These are phyloP conservation scores for Neomicropteryx cornuta DNA, from an alignment of 1,140 invertebrate genomes.

Conservation along the genomic window DNA sequence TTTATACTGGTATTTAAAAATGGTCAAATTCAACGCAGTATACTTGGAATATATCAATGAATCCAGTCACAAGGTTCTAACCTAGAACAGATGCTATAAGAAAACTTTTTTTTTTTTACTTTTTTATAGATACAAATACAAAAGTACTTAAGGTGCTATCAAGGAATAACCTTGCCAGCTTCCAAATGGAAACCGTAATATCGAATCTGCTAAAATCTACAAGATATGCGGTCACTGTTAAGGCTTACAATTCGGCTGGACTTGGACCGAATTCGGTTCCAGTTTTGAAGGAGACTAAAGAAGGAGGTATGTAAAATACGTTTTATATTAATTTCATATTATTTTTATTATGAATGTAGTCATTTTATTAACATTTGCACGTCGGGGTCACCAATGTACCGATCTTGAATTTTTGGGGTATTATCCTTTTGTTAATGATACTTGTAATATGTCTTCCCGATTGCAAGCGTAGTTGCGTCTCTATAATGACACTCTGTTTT, in stretches of 20 bases:
- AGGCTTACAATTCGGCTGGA: constrained; percentile 79
- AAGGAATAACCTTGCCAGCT: constrained; percentile 35
- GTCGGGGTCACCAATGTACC: too few species aligned
- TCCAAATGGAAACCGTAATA: constrained; percentile 32
- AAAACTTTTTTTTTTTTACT: constrained; percentile 16
- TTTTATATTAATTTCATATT: constrained; percentile 8
- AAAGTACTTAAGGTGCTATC: background rate
- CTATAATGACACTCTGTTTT: too few species aligned
- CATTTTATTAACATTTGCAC: too few species aligned
- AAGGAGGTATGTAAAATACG: constrained; percentile 52
- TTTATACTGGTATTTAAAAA: constrained; percentile 6
- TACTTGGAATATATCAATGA: constrained; percentile 25
- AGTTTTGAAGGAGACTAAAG: constrained; percentile 68
- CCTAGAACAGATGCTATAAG: constrained; percentile 26
- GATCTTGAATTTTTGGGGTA: too few species aligned
- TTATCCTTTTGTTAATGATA: too few species aligned
- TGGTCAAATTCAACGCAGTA: constrained; percentile 24
- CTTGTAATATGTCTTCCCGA: too few species aligned
- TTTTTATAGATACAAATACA: constrained; percentile 6
- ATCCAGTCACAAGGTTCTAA: constrained; percentile 26
- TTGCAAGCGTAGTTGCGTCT: too few species aligned
- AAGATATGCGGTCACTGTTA: constrained; percentile 56
- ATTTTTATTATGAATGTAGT: background rate
- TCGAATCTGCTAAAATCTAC: constrained; percentile 24
- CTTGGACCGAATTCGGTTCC: constrained; percentile 71